These are phyloP conservation scores for Babyrousa celebensis DNA, from an alignment of 2,797 vertebrate genomes.

Conservation along the genomic window DNA sequence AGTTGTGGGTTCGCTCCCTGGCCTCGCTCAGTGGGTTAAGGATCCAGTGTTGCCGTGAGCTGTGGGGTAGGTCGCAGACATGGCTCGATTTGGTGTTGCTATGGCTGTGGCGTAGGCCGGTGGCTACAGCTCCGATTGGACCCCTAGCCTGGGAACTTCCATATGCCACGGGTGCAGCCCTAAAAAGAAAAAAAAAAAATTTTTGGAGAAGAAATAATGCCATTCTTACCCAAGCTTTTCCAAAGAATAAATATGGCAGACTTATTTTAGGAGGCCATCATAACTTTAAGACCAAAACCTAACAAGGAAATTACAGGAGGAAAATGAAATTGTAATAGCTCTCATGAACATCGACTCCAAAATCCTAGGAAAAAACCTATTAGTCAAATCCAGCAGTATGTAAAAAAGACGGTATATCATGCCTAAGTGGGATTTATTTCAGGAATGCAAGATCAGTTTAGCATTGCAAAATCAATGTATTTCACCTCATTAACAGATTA, in stretches of 20 bases:
- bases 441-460: conserved; percentile 27
- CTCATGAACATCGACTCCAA: conserved; percentile 41
- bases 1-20: too few species aligned
- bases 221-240: conserved; percentile 44
- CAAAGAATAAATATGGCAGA: conserved; percentile 32
- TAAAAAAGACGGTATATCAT: conserved; percentile 24
- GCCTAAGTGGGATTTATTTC: conserved; percentile 7
- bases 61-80: too few species aligned
- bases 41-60: too few species aligned
- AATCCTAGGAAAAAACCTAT: neutral
- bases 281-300: conserved; percentile 49
- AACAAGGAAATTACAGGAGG: conserved; percentile 21
- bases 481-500: conserved; percentile 52
- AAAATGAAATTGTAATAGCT: conserved; percentile 54
- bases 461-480: conserved; percentile 54
- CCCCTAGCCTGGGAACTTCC: too few species aligned
- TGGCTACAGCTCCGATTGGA: too few species aligned
- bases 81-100: too few species aligned
- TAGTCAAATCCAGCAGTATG: neutral
- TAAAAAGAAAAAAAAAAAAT: neutral
- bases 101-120: too few species aligned
- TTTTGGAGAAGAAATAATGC: conserved; percentile 25
- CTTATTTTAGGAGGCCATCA: conserved; percentile 1
- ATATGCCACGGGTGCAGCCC: too few species aligned
- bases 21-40: too few species aligned